Conservation (phyloP, 2,113 vertebrate species). For the Zapus hudsonius region DNA sequence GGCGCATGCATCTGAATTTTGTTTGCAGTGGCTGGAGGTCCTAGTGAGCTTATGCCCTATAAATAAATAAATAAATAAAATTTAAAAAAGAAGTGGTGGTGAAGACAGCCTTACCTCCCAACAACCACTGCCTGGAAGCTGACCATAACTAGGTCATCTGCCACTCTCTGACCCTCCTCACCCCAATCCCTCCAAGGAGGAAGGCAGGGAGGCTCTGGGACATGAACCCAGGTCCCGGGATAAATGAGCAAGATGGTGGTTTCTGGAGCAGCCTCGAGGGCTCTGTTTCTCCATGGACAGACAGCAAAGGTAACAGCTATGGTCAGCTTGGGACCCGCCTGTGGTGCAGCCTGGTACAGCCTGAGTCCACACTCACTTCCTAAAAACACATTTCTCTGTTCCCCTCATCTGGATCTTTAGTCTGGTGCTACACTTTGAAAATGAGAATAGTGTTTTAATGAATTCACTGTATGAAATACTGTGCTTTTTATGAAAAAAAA, state of each 20-base stretch:
- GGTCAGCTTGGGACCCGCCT: rapidly evolving
- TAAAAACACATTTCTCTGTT: not conserved
- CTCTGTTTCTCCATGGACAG: rapidly evolving
- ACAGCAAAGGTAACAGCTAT: not conserved
- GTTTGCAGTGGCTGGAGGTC: too few species aligned
- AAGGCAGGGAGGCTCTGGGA: not conserved
- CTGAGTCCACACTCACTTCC: not conserved
- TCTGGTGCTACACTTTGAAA: conserved; percentile 9
- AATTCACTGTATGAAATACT: conserved; percentile 21
- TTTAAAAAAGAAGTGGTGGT: too few species aligned
- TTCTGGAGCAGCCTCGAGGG: not conserved
- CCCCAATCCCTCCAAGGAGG: not conserved
- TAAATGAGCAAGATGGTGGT: not conserved
- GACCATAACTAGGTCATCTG: not conserved
- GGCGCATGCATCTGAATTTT: too few species aligned
- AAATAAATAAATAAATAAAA: too few species aligned
- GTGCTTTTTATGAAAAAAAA: not conserved
- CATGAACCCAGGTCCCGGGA: not conserved
- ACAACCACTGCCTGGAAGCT: not conserved
- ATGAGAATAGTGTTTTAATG: not conserved
- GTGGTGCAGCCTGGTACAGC: not conserved
- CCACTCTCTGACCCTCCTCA: too few species aligned
- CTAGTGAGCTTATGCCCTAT: too few species aligned
- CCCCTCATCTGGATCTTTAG: not conserved
- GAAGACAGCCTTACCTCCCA: not conserved